These are phyloP conservation scores for Scomber scombrus DNA, from an alignment of 2,113 vertebrate genomes.

Conservation along the genomic window DNA sequence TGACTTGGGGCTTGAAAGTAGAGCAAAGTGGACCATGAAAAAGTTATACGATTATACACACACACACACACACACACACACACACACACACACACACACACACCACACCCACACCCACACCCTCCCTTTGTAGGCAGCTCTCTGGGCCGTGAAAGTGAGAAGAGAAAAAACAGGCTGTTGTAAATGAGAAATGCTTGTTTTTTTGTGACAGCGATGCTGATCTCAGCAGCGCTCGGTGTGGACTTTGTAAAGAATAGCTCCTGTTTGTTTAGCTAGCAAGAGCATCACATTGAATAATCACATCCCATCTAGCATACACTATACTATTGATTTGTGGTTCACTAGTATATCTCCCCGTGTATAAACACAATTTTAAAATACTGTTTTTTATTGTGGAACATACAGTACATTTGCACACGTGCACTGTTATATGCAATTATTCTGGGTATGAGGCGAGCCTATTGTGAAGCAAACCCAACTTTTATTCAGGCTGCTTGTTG, in stretches of 20 bases:
- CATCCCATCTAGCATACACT: slow-evolving; percentile 39
- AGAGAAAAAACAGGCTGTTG: slow-evolving; percentile 65
- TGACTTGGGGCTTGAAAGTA: slow-evolving; percentile 62
- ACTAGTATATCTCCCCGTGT: slow-evolving; percentile 39
- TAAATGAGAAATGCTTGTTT: slow-evolving; percentile 76
- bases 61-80: neutral
- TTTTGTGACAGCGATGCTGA: slow-evolving; percentile 62
- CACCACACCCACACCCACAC: slow-evolving; percentile 5
- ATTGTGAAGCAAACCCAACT: slow-evolving; percentile 42
- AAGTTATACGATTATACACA: slow-evolving; percentile 63
- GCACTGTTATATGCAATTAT: slow-evolving; percentile 53
- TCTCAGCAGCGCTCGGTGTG: slow-evolving; percentile 65
- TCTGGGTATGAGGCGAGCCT: slow-evolving; percentile 29
- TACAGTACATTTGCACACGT: neutral
- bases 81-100: neutral
- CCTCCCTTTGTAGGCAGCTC: slow-evolving; percentile 64
- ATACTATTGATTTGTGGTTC: slow-evolving; percentile 46
- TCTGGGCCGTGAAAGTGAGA: slow-evolving; percentile 75
- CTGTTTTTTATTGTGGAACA: slow-evolving; percentile 3
- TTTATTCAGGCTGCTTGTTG: slow-evolving; percentile 44
- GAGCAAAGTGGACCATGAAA: slow-evolving; percentile 76
- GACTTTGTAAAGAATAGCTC: slow-evolving; percentile 70
- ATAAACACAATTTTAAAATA: slow-evolving; percentile 39
- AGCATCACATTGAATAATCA: slow-evolving; percentile 68
- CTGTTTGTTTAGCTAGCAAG: slow-evolving; percentile 67